Base-by-base conservation (phyloP, 2,888 invertebrate genomes). In the Strigamia maritima region DNA sequence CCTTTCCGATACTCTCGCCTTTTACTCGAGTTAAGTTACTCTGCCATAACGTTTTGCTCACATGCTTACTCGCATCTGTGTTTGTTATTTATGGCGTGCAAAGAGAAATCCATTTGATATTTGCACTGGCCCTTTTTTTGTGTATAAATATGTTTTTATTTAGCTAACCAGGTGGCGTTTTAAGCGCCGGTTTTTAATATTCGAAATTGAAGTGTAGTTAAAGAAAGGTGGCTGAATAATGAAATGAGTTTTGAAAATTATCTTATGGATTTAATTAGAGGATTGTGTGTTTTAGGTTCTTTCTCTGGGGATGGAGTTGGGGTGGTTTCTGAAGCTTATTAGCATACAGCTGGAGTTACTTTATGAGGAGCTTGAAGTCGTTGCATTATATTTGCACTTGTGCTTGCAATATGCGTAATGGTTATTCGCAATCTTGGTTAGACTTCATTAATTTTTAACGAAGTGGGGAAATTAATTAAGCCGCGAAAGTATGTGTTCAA, bases 11-110 rank as follows among this genome's bases (percentile, higher is more conserved):
- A 49, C 49, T 49, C 49, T 49, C 49, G 49, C 49, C 49, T 14
- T 49, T 49, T n/a, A 49, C 49, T 49, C 49, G 49, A 49, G 49
- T 49, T 49, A 49, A 49, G 49, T 49, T 49, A 49, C 49, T 49
- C n/a, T 49, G n/a, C 49, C 49, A 49, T 49, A 49, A 49, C 49
- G 14, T 49, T 49, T 49, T 49, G 49, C 49, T 16, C 49, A 49
- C 49, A 49, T 49, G 49, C 49, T 49, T 49, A 49, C 49, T 49
- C n/a, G 49, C 49, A 49, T 49, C 49, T 49, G 49, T 49, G 49
- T 49, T 49, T 49, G 49, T 49, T 49, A 49, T 49, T 49, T 49
- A 49, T 49, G 49, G n/a, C n/a, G 49, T 49, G 49, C 49, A n/a
- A 49, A 49, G 49, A 49, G 49, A 49, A 49, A 49, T 49, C 49